These are phyloP conservation scores for Nematopogon swammerdamellus DNA, from an alignment of 2,888 invertebrate genomes.

Conservation along the genomic window DNA sequence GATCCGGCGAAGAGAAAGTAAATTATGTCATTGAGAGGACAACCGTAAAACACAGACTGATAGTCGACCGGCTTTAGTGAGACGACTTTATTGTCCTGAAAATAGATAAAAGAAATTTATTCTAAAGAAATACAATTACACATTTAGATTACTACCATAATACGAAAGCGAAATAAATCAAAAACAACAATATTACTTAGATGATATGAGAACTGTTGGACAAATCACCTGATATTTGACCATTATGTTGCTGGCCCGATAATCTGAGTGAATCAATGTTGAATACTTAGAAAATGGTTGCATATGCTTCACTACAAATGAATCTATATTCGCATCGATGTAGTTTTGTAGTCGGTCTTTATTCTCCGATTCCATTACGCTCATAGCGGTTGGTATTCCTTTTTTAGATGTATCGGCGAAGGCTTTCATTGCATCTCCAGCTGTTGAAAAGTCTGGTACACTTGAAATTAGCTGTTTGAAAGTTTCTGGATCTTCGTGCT, in stretches of 20 bases:
- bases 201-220: not conserved
- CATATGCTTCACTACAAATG: too few relatives aligned
- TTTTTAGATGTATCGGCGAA: too few relatives aligned
- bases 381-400: too few relatives aligned
- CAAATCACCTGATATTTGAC: slow-evolving; percentile 15
- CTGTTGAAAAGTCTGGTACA: too few relatives aligned
- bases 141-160: not conserved
- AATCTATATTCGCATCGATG: too few relatives aligned
- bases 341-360: too few relatives aligned
- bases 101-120: slow-evolving; percentile 4
- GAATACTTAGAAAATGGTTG: slow-evolving; percentile 3
- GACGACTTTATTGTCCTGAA: slow-evolving; percentile 21
- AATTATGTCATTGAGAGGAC: slow-evolving; percentile 25
- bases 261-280: slow-evolving; percentile 23
- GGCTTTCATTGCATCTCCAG: too few relatives aligned
- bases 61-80: slow-evolving; percentile 25
- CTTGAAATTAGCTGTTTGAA: slow-evolving; percentile 9
- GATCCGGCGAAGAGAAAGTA: slow-evolving; percentile 32
- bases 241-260: slow-evolving; percentile 21
- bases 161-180: not conserved
- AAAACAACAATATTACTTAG: not conserved
- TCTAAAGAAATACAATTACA: not conserved
- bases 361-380: too few relatives aligned
- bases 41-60: slow-evolving; percentile 27
- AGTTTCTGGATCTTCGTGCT: slow-evolving; percentile 22